Conservation (phyloP, 2,797 vertebrate species). For the Arctocebus calabarensis region DNA sequence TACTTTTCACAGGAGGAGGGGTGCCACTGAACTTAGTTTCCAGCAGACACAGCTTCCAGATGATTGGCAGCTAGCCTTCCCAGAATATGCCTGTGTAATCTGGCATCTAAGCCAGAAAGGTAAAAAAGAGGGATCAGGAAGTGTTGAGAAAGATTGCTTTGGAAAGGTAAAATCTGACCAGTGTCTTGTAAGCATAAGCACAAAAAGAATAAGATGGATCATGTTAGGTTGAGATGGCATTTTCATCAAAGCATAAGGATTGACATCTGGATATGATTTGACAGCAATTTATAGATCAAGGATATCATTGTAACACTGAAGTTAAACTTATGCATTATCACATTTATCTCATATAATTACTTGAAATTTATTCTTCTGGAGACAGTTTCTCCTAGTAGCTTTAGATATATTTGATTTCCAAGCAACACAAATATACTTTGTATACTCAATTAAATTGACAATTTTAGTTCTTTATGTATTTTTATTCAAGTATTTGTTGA, state of each 20-base stretch:
- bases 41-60: background rate
- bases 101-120: background rate
- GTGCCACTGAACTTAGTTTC: background rate
- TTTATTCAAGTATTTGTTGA: slow-evolving; percentile 21
- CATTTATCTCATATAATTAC: background rate
- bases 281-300: background rate
- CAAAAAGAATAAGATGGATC: background rate
- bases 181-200: background rate
- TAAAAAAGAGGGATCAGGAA: background rate
- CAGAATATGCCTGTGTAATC: background rate
- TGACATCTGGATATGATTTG: background rate
- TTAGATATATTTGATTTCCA: background rate
- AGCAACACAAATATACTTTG: background rate
- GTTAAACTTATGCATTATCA: background rate
- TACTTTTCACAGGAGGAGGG: background rate
- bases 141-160: background rate
- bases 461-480: background rate
- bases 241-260: background rate
- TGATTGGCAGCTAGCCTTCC: background rate
- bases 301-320: background rate
- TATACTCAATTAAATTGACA: background rate
- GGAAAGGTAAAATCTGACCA: background rate
- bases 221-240: background rate
- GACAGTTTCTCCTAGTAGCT: background rate
- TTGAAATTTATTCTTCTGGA: background rate